These are phyloP conservation scores for Branchipolynoe longqiensis DNA, from an alignment of 2,888 invertebrate genomes.

Conservation along the genomic window DNA sequence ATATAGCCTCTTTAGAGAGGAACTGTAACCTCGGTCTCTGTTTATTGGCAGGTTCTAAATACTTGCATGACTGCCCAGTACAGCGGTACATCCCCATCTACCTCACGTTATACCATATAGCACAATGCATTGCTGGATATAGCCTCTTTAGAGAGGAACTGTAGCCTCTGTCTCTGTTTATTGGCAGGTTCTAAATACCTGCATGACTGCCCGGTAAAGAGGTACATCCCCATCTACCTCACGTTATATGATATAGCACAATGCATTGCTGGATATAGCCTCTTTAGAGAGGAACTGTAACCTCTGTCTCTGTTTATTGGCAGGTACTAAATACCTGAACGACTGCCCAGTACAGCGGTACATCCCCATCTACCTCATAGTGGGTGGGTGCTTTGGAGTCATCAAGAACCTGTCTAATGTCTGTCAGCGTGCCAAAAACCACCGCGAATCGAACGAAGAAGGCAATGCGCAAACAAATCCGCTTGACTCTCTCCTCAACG, in stretches of 20 bases:
- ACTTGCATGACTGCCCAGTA: conserved; percentile 86
- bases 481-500: conserved; percentile 74
- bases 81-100: conserved; percentile 87
- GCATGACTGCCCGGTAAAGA: conserved; percentile 86
- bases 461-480: conserved; percentile 75
- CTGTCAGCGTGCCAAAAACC: conserved; percentile 84
- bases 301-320: conserved; percentile 12
- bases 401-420: conserved; percentile 86
- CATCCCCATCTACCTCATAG: conserved; percentile 87
- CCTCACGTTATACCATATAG: conserved; percentile 86
- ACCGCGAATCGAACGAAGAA: conserved; percentile 82
- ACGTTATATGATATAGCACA: conserved; percentile 87
- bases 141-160: no score
- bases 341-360: conserved; percentile 87
- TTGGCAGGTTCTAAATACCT: conserved; percentile 84
- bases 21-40: no score
- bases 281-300: no score
- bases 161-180: no score
- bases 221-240: conserved; percentile 87
- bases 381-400: conserved; percentile 86
- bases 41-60: conserved; percentile 83
- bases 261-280: no score
- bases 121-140: no score
- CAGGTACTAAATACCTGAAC: conserved; percentile 85
- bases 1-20: no score